Base-by-base conservation (phyloP, 2,797 vertebrate genomes). In the Lagocephalus sceleratus region DNA sequence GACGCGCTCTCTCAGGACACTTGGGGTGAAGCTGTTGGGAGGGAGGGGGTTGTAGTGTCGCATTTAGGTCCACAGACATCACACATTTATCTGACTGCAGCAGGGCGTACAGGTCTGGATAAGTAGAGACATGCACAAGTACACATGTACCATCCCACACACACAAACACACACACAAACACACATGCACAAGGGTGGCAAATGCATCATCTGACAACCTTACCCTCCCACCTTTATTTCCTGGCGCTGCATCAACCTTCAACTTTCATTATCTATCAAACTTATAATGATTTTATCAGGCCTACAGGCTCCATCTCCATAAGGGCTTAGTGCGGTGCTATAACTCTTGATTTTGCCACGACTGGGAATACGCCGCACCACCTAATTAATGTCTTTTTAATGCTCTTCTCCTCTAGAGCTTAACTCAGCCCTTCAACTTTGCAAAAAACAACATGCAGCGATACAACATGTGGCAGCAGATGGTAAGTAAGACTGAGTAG, bases 321-420 rank as follows among this genome's bases (percentile, higher is more conserved):
- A 54, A 81, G 79, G 76, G 79, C 73, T 86, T 71, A 75, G 77
- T 67, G 75, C 71, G 45, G 68, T 55, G 67, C 83, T 64, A 85
- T 88, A 86, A 84, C 75, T 88, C 83, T 77, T 78, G 73, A 88
- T 89, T 84, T 82, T 71, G 67, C 71, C 71, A 55, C 60, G 69
- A 82, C 82, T 72, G 86, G 82, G 86, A 88, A 83, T 83, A 84
- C 78, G 75, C 75, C 51, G 78, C 81, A 66, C 62, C 70, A 70
- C 70, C 73, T 89, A 86, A 86, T 88, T 90, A 87, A 89, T 88
- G 88, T 83, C 68, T 89, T 89, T 88, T 90, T 89, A 89, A 90
- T 90, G 87, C 80, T 79, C 75, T 71, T 85, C 80, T 86, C 85
- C 85, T 83, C 84, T 73, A 60, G 84, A 86, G 85, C 81, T 84